Conservation (phyloP, 1,140 invertebrate genomes). For the Leptinotarsa undecemlineata region DNA sequence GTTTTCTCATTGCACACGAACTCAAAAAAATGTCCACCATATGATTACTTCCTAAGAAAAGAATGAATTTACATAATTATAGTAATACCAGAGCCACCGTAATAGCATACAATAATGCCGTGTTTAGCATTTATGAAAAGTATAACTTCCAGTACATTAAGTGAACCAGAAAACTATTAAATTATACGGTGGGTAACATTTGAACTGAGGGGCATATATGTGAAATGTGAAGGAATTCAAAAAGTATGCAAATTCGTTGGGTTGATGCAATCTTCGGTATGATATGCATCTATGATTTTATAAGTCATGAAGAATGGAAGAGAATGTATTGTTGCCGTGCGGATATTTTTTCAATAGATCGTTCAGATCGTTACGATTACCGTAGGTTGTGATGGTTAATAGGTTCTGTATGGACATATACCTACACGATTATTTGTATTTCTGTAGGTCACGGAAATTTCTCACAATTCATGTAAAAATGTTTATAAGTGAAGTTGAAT, state of each 20-base stretch:
- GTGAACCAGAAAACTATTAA: conserved; percentile 26
- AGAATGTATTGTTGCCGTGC: conserved; percentile 1
- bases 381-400: no score
- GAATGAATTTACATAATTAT: conserved; percentile 24
- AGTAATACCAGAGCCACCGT: conserved; percentile 13
- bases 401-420: no score
- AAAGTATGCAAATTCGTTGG: conserved; percentile 16
- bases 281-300: conserved; percentile 6
- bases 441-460: no score
- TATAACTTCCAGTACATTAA: conserved; percentile 23
- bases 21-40: conserved; percentile 10
- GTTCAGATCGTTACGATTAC: not conserved
- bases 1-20: conserved; percentile 3
- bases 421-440: no score
- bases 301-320: not conserved
- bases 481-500: no score
- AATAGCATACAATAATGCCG: conserved; percentile 13
- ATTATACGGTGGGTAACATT: conserved; percentile 23
- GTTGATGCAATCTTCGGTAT: not conserved
- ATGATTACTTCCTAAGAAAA: conserved; percentile 8
- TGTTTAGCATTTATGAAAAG: conserved; percentile 23
- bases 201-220: conserved; percentile 23
- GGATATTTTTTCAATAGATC: not conserved
- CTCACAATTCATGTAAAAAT: no score
- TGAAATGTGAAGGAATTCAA: conserved; percentile 13